These are phyloP conservation scores for Poecile atricapillus DNA, from an alignment of 2,113 vertebrate genomes.

Conservation along the genomic window DNA sequence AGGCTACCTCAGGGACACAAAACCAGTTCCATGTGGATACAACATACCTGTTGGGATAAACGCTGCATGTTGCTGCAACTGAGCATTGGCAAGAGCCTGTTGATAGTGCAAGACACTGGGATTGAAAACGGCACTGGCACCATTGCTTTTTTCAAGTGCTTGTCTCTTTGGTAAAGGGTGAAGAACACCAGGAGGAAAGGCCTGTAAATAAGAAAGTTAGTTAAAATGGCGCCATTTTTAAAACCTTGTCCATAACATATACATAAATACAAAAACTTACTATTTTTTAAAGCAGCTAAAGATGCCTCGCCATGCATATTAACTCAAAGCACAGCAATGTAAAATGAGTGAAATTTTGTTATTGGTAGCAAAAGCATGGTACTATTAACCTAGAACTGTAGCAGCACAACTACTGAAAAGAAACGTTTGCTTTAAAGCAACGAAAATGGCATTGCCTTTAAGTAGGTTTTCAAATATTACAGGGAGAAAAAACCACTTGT, in stretches of 20 bases:
- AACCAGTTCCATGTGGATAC: neutral
- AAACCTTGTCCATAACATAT: neutral
- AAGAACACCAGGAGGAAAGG: constrained; percentile 93
- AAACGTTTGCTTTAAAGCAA: constrained; percentile 74
- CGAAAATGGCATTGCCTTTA: constrained; percentile 71
- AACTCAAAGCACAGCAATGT: constrained; percentile 82
- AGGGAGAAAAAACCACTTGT: constrained; percentile 70
- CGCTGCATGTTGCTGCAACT: constrained; percentile 89
- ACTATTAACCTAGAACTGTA: constrained; percentile 77
- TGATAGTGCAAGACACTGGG: constrained; percentile 98
- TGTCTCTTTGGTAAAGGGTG: constrained; percentile 99
- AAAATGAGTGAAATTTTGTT: constrained; percentile 79
- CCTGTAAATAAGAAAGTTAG: constrained; percentile 76
- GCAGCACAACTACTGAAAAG: constrained; percentile 80
- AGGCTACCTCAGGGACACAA: neutral
- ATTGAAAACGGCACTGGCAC: constrained; percentile 89
- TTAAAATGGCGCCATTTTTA: constrained; percentile 48
- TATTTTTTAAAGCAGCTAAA: constrained; percentile 69
- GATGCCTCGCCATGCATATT: constrained; percentile 83
- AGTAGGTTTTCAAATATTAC: constrained; percentile 64
- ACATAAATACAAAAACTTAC: constrained; percentile 63
- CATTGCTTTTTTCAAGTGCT: constrained; percentile 96
- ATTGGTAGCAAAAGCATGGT: constrained; percentile 79
- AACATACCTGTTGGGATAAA: constrained; percentile 95
- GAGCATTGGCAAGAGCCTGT: constrained; percentile 93